Conservation (phyloP, 2,797 vertebrate species). For the Scomberomorus guttatus region DNA sequence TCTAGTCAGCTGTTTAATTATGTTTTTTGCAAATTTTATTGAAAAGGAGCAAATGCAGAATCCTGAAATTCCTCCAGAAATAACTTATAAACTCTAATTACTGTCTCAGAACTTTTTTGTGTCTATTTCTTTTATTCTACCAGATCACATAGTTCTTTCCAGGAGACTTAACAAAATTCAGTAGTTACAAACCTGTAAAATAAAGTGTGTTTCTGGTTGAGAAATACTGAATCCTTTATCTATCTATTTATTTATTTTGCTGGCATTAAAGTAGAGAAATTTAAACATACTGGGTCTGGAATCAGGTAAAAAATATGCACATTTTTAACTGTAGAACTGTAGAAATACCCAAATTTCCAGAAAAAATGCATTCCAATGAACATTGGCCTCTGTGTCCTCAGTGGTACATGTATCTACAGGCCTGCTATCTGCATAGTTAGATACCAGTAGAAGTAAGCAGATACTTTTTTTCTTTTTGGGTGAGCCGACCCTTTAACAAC, state of each 20-base stretch:
- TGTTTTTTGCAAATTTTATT: not conserved
- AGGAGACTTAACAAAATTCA: too few relatives aligned
- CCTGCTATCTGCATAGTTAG: not conserved
- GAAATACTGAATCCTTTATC: not conserved
- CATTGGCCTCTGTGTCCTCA: not conserved
- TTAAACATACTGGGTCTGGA: not conserved
- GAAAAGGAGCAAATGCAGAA: not conserved
- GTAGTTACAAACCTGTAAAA: not conserved
- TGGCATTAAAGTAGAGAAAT: not conserved
- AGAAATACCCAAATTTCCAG: not conserved
- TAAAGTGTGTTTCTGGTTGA: not conserved
- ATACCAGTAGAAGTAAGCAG: not conserved
- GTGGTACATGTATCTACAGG: too few relatives aligned
- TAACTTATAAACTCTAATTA: not conserved
- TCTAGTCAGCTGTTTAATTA: not conserved
- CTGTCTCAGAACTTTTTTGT: not conserved
- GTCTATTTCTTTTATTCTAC: not conserved
- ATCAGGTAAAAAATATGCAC: not conserved
- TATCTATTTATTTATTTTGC: not conserved
- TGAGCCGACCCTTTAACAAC: not conserved
- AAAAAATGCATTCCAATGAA: not conserved
- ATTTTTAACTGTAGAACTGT: not conserved
- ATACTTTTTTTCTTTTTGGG: not conserved
- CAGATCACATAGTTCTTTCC: not conserved
- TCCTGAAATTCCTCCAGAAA: constrained; percentile 1